phyloP scores from a whole-genome alignment of 2,797 vertebrate genomes.

The Sebastes jordani region DNA sequence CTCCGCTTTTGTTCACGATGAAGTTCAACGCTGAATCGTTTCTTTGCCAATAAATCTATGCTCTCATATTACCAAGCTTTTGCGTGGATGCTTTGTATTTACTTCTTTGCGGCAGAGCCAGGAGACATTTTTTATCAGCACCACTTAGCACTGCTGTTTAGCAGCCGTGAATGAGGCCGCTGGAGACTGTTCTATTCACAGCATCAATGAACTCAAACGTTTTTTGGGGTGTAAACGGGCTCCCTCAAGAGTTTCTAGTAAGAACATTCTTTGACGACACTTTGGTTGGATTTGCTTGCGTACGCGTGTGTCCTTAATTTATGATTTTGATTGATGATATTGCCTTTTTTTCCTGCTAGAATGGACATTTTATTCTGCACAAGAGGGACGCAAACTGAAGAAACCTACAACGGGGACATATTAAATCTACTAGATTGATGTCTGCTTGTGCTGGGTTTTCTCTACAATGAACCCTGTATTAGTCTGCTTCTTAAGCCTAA shows the following conservation, averaged over 20 bases:
- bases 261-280: slow-evolving; percentile 26
- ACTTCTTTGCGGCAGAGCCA: slow-evolving; percentile 31
- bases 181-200: slow-evolving; percentile 46
- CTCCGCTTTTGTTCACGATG: slow-evolving; percentile 21
- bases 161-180: slow-evolving; percentile 47
- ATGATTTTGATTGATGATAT: neutral
- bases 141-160: slow-evolving; percentile 44
- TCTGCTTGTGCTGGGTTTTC: neutral
- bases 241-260: slow-evolving; percentile 39
- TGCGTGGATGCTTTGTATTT: slow-evolving; percentile 34
- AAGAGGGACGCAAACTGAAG: neutral
- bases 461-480: neutral
- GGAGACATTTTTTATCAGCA: slow-evolving; percentile 39
- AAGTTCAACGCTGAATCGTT: slow-evolving; percentile 41
- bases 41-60: slow-evolving; percentile 19
- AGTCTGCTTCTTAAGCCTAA: neutral
- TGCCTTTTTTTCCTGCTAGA: neutral
- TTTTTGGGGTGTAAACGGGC: slow-evolving; percentile 37
- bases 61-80: slow-evolving; percentile 8
- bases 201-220: slow-evolving; percentile 52
- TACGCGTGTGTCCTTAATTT: neutral
- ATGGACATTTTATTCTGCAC: neutral
- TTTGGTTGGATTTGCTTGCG: slow-evolving; percentile 12
- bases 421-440: neutral
- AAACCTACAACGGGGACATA: neutral